Percentiles rank a stretch among this genome's conserved stretches.
These are phyloP conservation scores for Brachypalpus laphriformis DNA, from an alignment of 2,888 invertebrate genomes.

Conservation along the genomic window DNA sequence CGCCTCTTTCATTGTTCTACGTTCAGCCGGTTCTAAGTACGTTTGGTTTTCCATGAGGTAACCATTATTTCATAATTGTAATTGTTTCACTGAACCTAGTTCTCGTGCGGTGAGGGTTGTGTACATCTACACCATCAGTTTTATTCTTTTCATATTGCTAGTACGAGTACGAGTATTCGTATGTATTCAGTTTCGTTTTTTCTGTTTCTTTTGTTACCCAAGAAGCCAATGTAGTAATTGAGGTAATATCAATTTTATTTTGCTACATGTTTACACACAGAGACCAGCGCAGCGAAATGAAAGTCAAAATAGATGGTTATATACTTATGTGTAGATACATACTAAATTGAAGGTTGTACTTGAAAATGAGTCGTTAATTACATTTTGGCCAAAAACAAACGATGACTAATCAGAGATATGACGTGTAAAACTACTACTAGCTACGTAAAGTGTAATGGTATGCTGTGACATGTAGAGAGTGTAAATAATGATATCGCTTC, in stretches of 20 bases:
- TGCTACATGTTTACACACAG: slow-evolving; percentile 19
- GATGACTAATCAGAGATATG: slow-evolving; percentile 33
- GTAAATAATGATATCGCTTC: slow-evolving; percentile 7
- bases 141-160: neutral
- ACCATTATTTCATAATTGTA: slow-evolving; percentile 68
- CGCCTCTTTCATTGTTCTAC: slow-evolving; percentile 20
- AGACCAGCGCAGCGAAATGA: neutral
- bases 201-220: slow-evolving; percentile 24
- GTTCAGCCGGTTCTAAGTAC: slow-evolving; percentile 1
- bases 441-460: neutral
- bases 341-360: slow-evolving; percentile 12
- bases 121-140: neutral
- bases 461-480: neutral
- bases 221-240: slow-evolving; percentile 46
- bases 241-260: slow-evolving; percentile 52
- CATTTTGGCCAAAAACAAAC: slow-evolving; percentile 19
- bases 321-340: neutral
- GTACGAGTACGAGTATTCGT: neutral
- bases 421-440: neutral
- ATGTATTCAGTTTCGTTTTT: neutral
- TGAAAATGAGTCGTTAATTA: neutral
- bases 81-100: slow-evolving; percentile 60
- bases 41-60: slow-evolving; percentile 52
- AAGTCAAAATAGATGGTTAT: neutral
- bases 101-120: slow-evolving; percentile 31